Evolutionary conservation across 2,797 vertebrate species (phyloP), one percentile per base, ranked within the genome.

Genomic region (Channa striata): DNA sequence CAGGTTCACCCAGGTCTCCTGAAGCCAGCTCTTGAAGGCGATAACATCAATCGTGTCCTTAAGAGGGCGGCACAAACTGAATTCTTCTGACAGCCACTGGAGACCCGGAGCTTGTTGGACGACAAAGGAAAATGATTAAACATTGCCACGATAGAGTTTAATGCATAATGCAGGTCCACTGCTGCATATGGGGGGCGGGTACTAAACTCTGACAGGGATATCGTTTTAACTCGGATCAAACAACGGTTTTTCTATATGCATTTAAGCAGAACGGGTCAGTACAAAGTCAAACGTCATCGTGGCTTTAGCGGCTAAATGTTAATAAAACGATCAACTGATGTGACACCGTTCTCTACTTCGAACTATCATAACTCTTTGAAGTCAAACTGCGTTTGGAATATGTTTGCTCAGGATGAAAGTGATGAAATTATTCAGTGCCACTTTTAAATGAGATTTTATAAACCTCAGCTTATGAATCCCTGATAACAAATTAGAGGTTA

Each of bases 1-100:
- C 92, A 99, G 89, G 37, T 97, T 97, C 53, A 97, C 90, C 97
- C 98, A 99, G 0, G 96, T 98, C 85, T 97, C 97, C 77, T 94
- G 94, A 11, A 99, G 93, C 97, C 97, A 99, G 11, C 34, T 90
- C 93, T 98, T 99, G 79, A 99, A 94, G 25, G 0, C 1, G 1
- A 13, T 14, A 13, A 83, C 82, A 14, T 96, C 95, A 0, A 72
- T 79, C 59, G 11, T 44, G 61, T 12, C 90, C 88, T 92, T 96
- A 16, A 99, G 91, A 0, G 96, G 92, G 11, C 39, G 58, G 63
- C 97, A 99, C 30, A 99, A 89, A 42, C 69, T 92, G 85, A 99
- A 97, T 33, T 93, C 78, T 11, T 84, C 83, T 44, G 96, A 96
- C 74, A 99, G 93, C 96, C 96, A 99, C 71, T 85, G 88, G 39